A percentile compares a stretch with the other conserved stretches of the same genome.
These are phyloP conservation scores for Andrena camellia DNA, from an alignment of 2,888 invertebrate species.

Conservation along the genomic window DNA sequence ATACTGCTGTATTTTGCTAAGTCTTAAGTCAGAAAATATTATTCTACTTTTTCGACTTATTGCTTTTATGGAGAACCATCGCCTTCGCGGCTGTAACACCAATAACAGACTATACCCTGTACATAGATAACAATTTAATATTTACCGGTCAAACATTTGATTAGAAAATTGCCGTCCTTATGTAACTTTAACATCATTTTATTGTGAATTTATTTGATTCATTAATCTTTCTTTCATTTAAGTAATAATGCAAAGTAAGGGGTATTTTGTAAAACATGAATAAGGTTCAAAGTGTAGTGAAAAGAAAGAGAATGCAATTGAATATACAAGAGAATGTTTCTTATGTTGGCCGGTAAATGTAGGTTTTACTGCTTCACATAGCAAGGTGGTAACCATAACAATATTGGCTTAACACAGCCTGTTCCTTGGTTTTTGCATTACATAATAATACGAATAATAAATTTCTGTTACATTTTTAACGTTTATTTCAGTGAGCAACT, in stretches of 20 bases:
- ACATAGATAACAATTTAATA: constrained; percentile 56
- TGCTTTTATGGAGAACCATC: no score
- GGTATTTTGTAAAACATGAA: no score
- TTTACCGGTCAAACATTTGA: constrained; percentile 58
- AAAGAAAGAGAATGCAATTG: background rate
- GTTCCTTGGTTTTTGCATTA: constrained; percentile 54
- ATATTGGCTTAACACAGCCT: constrained; percentile 80
- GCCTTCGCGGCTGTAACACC: no score
- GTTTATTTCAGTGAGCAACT: constrained; percentile 9
- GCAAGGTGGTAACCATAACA: constrained; percentile 80
- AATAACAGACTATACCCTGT: constrained; percentile 31
- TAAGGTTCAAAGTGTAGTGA: no score
- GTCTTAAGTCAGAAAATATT: no score
- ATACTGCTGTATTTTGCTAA: no score
- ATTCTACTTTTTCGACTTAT: no score
- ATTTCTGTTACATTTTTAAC: constrained; percentile 15
- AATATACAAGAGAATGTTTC: constrained; percentile 9
- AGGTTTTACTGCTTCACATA: constrained; percentile 52
- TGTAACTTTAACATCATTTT: background rate
- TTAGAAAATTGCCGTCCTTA: background rate
- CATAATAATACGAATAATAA: constrained; percentile 55
- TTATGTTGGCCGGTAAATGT: constrained; percentile 63
- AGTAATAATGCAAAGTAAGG: background rate
- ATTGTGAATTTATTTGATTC: background rate
- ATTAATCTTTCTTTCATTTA: background rate